Conservation (phyloP, 2,888 invertebrate genomes). For the Caenorhabditis plicata region DNA sequence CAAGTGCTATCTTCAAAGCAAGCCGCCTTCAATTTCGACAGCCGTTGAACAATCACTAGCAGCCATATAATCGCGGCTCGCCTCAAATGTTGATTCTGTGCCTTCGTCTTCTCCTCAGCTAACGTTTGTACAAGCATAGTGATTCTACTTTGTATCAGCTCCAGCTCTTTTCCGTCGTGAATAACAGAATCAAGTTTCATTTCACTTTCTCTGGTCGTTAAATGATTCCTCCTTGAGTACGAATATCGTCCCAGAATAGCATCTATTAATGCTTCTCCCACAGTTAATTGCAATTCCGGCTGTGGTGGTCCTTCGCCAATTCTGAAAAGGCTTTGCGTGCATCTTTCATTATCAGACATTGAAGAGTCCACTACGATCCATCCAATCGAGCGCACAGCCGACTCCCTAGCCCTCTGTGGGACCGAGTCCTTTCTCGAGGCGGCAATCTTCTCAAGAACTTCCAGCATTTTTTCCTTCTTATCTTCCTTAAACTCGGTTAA, state of each 20-base stretch:
- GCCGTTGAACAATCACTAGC: conserved; percentile 35
- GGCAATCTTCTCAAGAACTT: conserved; percentile 37
- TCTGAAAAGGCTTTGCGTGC: conserved; percentile 15
- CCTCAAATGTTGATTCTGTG: conserved; percentile 47
- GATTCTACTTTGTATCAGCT: background rate
- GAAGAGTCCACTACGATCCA: conserved; percentile 6
- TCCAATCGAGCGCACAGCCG: conserved; percentile 30
- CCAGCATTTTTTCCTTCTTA: conserved; percentile 8
- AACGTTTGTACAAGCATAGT: conserved; percentile 1
- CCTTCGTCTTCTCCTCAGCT: conserved; percentile 20
- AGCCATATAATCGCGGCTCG: conserved; percentile 50
- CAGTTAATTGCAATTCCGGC: conserved; percentile 48
- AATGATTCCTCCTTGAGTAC: conserved; percentile 16
- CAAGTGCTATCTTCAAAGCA: conserved; percentile 5
- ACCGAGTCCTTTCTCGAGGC: conserved; percentile 42
- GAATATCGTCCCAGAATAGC: conserved; percentile 28
- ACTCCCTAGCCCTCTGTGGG: conserved; percentile 29
- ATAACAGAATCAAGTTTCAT: conserved; percentile 5
- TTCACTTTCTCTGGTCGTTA: conserved; percentile 6
- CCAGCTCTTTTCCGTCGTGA: conserved; percentile 1
- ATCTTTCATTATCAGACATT: conserved; percentile 4
- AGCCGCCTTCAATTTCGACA: conserved; percentile 2
- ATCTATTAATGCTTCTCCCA: conserved; percentile 39
- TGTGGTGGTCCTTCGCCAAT: conserved; percentile 52
- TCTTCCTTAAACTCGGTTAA: background rate